Conservation (phyloP, 2,888 invertebrate species). For the Nomada ferruginata region DNA sequence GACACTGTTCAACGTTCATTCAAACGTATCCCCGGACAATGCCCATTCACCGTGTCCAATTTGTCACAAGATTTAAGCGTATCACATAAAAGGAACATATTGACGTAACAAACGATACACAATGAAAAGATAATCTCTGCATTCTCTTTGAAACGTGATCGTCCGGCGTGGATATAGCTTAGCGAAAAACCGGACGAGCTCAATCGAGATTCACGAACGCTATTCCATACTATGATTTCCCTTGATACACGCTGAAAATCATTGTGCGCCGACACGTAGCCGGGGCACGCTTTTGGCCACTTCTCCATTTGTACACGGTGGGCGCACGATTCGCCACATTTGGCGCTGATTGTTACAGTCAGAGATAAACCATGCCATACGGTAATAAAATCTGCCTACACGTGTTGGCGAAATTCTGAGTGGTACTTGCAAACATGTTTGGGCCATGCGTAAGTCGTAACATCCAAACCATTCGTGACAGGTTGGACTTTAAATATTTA, state of each 20-base stretch:
- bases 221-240: constrained; percentile 31
- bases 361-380: constrained; percentile 43
- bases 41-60: constrained; percentile 16
- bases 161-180: constrained; percentile 33
- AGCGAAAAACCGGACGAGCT: constrained; percentile 56
- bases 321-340: constrained; percentile 21
- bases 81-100: constrained; percentile 14
- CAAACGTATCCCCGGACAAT: constrained; percentile 16
- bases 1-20: not conserved
- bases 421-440: constrained; percentile 67
- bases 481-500: constrained; percentile 2
- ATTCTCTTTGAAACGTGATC: constrained; percentile 59
- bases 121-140: constrained; percentile 53
- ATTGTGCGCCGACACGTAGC: constrained; percentile 42
- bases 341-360: constrained; percentile 33
- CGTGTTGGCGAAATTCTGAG: constrained; percentile 49
- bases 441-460: constrained; percentile 36
- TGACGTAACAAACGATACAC: constrained; percentile 12
- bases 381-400: constrained; percentile 56
- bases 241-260: constrained; percentile 13
- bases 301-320: not conserved
- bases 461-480: constrained; percentile 40
- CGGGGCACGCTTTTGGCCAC: constrained; percentile 1
- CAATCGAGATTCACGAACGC: constrained; percentile 16
- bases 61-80: not conserved